A percentile compares a stretch with the other conserved stretches of the same genome.
phyloP scores from a whole-genome alignment of 1,140 invertebrate species.

The Trichonephila clavipes region DNA sequence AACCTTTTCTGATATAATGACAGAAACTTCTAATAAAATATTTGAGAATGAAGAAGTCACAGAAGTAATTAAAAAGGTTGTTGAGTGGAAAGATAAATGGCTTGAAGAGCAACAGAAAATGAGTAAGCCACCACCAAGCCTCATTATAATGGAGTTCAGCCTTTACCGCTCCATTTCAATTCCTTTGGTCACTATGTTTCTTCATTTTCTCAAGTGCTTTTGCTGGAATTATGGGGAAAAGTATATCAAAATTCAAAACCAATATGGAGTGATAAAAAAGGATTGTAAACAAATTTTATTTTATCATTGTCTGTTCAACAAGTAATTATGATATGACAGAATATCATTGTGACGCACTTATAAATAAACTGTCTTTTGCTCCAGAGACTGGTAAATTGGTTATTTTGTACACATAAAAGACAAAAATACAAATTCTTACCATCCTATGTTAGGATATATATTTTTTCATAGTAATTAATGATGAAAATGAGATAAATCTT shows the following conservation, averaged over 20 bases:
- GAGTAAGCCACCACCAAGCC: slow-evolving; percentile 34
- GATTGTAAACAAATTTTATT: slow-evolving; percentile 54
- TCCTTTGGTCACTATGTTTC: slow-evolving; percentile 22
- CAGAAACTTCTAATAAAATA: too few species aligned
- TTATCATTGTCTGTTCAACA: neutral
- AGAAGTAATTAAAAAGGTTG: neutral
- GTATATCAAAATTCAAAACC: slow-evolving; percentile 29
- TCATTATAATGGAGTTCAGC: neutral
- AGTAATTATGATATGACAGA: slow-evolving; percentile 58
- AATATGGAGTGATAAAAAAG: neutral
- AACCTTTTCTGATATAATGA: too few species aligned
- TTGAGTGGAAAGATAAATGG: slow-evolving; percentile 58
- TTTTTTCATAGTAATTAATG: neutral
- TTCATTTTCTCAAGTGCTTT: slow-evolving; percentile 26
- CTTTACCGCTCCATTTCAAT: slow-evolving; percentile 44
- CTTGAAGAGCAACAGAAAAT: slow-evolving; percentile 21
- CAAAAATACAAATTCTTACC: neutral
- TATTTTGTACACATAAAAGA: slow-evolving; percentile 36
- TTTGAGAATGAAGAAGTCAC: neutral
- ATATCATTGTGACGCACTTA: slow-evolving; percentile 79
- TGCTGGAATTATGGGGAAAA: slow-evolving; percentile 64
- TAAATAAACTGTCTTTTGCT: slow-evolving; percentile 78
- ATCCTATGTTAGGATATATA: slow-evolving; percentile 44
- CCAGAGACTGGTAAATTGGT: slow-evolving; percentile 33
- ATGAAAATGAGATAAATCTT: neutral